These are phyloP conservation scores for Rhynchotus rufescens DNA, from an alignment of 2,797 vertebrate species.

Conservation along the genomic window DNA sequence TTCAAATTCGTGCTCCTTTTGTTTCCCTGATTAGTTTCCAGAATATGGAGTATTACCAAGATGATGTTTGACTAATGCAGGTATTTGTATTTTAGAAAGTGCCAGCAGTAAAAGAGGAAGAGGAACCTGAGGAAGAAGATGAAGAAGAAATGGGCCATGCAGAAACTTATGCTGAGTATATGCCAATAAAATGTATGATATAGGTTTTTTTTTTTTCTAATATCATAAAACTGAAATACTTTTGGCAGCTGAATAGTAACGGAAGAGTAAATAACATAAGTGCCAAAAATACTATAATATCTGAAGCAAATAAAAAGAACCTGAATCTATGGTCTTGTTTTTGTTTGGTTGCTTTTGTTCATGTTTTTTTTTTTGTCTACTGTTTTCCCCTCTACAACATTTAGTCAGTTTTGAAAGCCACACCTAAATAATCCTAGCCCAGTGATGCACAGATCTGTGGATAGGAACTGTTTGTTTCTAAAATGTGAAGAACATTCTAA, in stretches of 20 bases:
- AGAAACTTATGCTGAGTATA: conserved; percentile 97
- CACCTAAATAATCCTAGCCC: too few relatives aligned
- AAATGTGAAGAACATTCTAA: neutral
- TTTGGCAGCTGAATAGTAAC: neutral
- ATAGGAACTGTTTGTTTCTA: neutral
- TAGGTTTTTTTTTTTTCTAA: neutral
- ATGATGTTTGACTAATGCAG: neutral
- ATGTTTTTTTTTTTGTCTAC: neutral
- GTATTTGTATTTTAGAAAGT: conserved; percentile 83
- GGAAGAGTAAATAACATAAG: neutral
- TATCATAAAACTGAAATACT: neutral
- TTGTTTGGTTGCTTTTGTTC: too few relatives aligned
- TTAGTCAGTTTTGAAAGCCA: neutral
- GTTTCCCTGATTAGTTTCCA: neutral
- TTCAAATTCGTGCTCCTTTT: neutral
- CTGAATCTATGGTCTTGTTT: neutral
- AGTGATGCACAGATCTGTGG: too few relatives aligned
- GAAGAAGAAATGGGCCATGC: conserved; percentile 98
- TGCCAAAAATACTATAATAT: neutral
- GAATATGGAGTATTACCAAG: neutral
- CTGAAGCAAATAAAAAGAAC: neutral
- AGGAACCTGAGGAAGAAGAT: conserved; percentile 97
- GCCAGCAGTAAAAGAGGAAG: conserved; percentile 92
- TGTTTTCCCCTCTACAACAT: fast-evolving
- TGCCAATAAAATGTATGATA: conserved; percentile 95